Evolutionary conservation across 1,140 invertebrate genomes (phyloP), one percentile per base, ranked within the genome.

Genomic region (Drosophila nikananu): DNA sequence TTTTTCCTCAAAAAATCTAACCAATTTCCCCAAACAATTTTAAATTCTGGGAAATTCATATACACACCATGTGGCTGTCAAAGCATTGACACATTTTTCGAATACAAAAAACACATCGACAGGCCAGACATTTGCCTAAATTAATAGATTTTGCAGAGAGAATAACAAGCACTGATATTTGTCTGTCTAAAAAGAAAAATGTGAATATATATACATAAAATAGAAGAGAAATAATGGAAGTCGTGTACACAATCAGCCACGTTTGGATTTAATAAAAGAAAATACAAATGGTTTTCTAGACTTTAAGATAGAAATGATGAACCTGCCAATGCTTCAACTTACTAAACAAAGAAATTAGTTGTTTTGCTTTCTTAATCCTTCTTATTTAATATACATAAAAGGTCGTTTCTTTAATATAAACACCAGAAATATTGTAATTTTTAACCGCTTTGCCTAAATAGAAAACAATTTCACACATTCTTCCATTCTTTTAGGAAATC

Each of bases 51-150:
- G 46, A 68, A 68, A 37, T 51, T 19, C 35, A 23, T 15, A 39
- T n/a, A 66, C 15, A 67, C 48, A 27, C 35, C 32, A 25, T 17
- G 9, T 10, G 21, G 15, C 35, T 64, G 51, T 46, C 71, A 21
- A 37, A 19, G 37, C 32, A 48, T 30, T 73, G 32, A 39, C 27
- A 35, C 3, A 49, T 46, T 67, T 80, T 59, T 62, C 30, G 21
- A 41, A 70, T 80, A 61, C 71, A 46, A 75, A 46, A 75, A 80
- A 64, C 59, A 59, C 65, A 57, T 75, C 41, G 46, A 67, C 68
- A 44, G 39, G 17, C 17, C 23, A 19, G 46, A 19, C 27, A 25
- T 21, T 27, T 55, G 32, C 13, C 2, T 15, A 48, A 67, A 62
- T 61, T 21, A 46, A 67, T 27, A 37, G 30, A 35, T 32, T 65